Conservation (phyloP, 2,113 vertebrate species). For the Pteruthius melanotis region DNA sequence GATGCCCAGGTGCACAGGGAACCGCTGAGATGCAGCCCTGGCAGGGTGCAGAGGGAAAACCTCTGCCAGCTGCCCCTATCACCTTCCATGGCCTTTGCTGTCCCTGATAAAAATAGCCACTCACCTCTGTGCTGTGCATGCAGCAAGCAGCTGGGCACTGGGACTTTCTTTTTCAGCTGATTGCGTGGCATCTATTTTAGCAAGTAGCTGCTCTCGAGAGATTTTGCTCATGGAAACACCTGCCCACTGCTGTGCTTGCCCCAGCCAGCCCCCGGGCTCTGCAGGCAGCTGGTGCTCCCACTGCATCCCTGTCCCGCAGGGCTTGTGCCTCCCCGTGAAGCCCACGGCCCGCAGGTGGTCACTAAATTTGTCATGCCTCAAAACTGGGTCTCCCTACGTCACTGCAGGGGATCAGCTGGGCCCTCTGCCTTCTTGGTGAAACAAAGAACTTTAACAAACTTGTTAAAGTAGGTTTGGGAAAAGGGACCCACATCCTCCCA, state of each 20-base stretch:
- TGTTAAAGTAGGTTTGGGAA: not conserved
- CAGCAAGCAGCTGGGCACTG: not conserved
- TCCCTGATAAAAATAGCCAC: not conserved
- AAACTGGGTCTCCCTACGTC: not conserved
- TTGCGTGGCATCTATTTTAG: not conserved
- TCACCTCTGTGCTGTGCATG: accelerated
- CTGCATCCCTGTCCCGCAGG: accelerated
- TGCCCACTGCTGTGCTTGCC: not conserved
- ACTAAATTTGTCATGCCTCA: not conserved
- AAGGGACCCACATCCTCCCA: not conserved
- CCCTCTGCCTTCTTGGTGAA: not conserved
- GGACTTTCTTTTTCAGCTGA: not conserved
- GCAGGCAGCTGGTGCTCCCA: not conserved
- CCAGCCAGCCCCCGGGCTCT: not conserved
- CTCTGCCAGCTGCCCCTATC: not conserved
- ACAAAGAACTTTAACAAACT: too few relatives aligned
- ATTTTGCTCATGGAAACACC: slow-evolving; percentile 5
- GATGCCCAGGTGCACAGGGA: not conserved
- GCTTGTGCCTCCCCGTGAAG: accelerated
- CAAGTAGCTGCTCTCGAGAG: not conserved
- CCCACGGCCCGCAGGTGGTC: accelerated
- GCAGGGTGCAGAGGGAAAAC: not conserved
- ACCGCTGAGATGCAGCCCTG: not conserved
- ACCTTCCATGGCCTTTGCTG: not conserved
- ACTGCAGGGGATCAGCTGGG: not conserved